Evolutionary conservation across 2,888 invertebrate genomes (phyloP), one percentile per base, ranked within the genome.

Genomic region (Rhagophthalmus giganteus): DNA sequence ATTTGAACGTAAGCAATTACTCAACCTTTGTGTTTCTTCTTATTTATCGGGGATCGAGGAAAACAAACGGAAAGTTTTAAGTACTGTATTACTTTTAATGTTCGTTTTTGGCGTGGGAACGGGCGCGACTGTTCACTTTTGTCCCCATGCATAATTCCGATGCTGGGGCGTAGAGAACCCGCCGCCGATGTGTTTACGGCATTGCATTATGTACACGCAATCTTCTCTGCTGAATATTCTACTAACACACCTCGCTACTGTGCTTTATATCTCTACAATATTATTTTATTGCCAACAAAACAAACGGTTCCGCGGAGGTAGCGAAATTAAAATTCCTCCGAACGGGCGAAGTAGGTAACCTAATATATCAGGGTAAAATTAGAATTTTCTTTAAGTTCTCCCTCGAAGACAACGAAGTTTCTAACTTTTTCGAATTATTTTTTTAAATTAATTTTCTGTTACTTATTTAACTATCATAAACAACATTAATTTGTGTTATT

Each of bases 121-220:
- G 28, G 9, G 16, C 39, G 40, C 46, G 40, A 52, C 35, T 33
- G 46, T 46, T 46, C 41, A 31, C 32, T 40, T 37, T 16, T 33
- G 26, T 15, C 14, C 14, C 16, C 13, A 51, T 54, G 38, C 45
- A 54, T 49, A 54, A 54, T 54, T 50, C 41, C 25, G 32, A 14
- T 10, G 40, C 39, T 45, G 28, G 24, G 33, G 41, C 34, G 30
- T 30, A 24, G 25, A 30, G 10, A 28, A 12, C 13, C 30, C 49
- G 20, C 20, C 44, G 13, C 38, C 25, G 35, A 50, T 54, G 39
- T 58, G 50, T 51, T 44, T 51, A 30, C 33, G 35, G 42, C 47
- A 37, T 55, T 60, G 45, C 53, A 60, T 60, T 60, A 60, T 60
- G 58, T 51, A 60, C 50, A 53, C 40, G 58, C 56, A 60, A 60